Evolutionary conservation across 2,888 invertebrate species (phyloP).

Genomic region (Sepiola atlantica): DNA sequence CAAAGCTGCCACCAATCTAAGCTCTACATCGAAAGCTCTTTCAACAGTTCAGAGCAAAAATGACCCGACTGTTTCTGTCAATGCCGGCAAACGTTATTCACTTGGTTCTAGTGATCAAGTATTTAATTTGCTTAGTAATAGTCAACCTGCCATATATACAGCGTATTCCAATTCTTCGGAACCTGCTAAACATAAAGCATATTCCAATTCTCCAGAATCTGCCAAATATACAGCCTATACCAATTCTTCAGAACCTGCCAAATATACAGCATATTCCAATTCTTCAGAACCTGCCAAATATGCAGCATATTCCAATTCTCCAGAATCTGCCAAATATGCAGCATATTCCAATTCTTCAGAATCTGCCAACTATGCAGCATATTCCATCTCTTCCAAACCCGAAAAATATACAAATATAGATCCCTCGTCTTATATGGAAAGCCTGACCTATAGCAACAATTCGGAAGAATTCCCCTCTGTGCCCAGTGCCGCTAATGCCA

Average conservation of each 20-base stretch:
- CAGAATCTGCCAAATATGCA: too few relatives aligned
- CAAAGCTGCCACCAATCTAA: neutral
- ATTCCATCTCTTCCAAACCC: neutral
- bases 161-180: neutral
- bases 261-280: too few relatives aligned
- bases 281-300: too few relatives aligned
- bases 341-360: too few relatives aligned
- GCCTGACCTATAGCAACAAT: neutral
- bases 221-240: too few relatives aligned
- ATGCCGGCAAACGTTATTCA: neutral
- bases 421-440: neutral
- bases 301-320: too few relatives aligned
- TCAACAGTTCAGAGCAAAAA: neutral
- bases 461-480: neutral
- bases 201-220: neutral
- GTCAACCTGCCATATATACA: neutral
- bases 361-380: too few relatives aligned
- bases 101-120: neutral
- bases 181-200: neutral
- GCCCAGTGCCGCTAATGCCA: neutral
- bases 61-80: neutral
- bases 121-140: neutral
- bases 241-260: too few relatives aligned
- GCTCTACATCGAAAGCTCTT: neutral
- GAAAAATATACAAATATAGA: neutral